Evolutionary conservation across 1,140 invertebrate species (phyloP), one percentile per base, ranked within the genome.

Genomic region (Plodia interpunctella): DNA sequence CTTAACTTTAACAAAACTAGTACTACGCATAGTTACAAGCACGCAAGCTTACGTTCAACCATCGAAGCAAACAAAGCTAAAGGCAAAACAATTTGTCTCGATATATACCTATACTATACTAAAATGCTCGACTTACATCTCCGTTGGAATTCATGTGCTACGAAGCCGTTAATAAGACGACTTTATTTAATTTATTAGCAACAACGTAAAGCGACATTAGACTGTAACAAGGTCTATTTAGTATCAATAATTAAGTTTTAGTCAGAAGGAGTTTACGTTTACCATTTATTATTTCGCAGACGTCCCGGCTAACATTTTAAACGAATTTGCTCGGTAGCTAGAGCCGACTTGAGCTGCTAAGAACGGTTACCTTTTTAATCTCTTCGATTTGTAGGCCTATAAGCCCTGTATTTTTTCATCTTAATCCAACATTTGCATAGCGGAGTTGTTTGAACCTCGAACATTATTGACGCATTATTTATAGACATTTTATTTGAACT

Each of bases 171-270:
- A 55, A 60, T 55, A 66, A 58, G 54, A 25, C 62, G 60, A n/a
- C n/a, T 66, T 65, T 66, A 49, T 59, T 72, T 70, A 78, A 75
- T 75, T 77, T 65, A 68, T 71, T 75, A 74, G 63, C 65, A 55
- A 59, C 63, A 67, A 72, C 70, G 65, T 70, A 63, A 62, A 78
- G 66, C 61, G 73, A 73, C 66, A 73, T 80, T 78, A 76, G 66
- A 59, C 65, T 66, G 44, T 70, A 75, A 83, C 77, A 77, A 81
- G 60, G 66, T 69, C 57, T 63, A 75, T 75, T 80, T 80, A 77
- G 68, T 70, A 68, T 66, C 70, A 78, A 77, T 83, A 79, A 80
- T 79, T 78, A 78, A 63, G 57, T 63, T 72, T 69, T 61, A 70
- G 66, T 63, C 55, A 49, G 61, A 58, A 64, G 60, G 63, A 66